These are phyloP conservation scores for Zosterops pallidus DNA, from an alignment of 2,113 vertebrate species.

Conservation along the genomic window DNA sequence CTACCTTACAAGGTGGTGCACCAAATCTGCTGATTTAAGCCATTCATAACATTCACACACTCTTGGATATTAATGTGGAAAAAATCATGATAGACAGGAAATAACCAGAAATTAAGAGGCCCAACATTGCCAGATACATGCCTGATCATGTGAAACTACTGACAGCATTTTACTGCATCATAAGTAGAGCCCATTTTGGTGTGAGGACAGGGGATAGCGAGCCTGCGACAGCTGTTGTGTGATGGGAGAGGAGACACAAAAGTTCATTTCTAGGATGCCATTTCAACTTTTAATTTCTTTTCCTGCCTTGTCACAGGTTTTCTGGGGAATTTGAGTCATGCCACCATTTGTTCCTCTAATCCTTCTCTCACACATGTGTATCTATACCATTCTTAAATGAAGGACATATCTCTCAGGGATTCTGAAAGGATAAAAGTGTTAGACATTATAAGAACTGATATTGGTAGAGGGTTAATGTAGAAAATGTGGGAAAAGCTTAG, in stretches of 20 bases:
- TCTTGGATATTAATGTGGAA: not conserved
- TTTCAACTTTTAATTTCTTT: not conserved
- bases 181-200: not conserved
- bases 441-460: not conserved
- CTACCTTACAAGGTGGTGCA: not conserved
- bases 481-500: not conserved
- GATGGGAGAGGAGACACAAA: not conserved
- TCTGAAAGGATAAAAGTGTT: not conserved
- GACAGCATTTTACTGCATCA: not conserved
- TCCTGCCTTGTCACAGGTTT: not conserved
- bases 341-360: not conserved
- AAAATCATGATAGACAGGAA: not conserved
- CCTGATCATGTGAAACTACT: rapidly evolving
- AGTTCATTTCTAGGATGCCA: not conserved
- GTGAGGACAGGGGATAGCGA: not conserved
- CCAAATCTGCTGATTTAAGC: not conserved
- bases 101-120: not conserved
- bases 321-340: not conserved
- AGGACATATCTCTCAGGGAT: not conserved
- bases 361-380: not conserved
- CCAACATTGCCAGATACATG: not conserved
- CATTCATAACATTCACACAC: not conserved
- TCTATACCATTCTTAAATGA: not conserved
- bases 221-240: not conserved
- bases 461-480: not conserved